Evolutionary conservation across 2,888 invertebrate species (phyloP).

Genomic region (Abrostola triplasia): DNA sequence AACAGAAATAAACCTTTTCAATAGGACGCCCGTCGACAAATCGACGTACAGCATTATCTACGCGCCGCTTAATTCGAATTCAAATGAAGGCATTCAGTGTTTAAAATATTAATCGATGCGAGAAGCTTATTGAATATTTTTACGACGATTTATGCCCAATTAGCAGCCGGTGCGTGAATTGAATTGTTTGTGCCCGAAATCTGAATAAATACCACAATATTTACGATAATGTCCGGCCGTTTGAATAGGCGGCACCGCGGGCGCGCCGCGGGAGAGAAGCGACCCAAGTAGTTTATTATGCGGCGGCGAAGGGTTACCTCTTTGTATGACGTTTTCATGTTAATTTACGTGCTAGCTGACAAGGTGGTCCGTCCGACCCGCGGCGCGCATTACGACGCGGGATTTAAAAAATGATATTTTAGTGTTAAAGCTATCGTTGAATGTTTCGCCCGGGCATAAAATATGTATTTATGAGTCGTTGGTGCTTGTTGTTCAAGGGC

Average conservation of each 20-base stretch:
- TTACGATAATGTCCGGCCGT: constrained; percentile 85
- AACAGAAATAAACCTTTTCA: constrained; percentile 66
- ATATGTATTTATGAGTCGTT: constrained; percentile 37
- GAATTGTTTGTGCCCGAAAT: constrained; percentile 87
- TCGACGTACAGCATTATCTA: constrained; percentile 76
- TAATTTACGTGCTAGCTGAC: constrained; percentile 80
- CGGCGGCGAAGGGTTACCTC: constrained; percentile 83
- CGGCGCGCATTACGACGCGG: constrained; percentile 54
- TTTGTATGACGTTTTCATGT: constrained; percentile 84
- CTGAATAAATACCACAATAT: constrained; percentile 88
- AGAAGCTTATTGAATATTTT: constrained; percentile 86
- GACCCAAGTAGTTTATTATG: constrained; percentile 74
- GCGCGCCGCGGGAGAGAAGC: constrained; percentile 76
- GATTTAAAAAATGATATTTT: constrained; percentile 82
- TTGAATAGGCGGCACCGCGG: constrained; percentile 78
- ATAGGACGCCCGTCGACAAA: constrained; percentile 71
- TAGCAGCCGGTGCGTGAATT: constrained; percentile 86
- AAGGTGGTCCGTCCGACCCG: constrained; percentile 80
- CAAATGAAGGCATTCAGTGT: constrained; percentile 82
- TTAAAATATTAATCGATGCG: constrained; percentile 84
- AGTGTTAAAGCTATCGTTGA: constrained; percentile 80
- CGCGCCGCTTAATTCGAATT: constrained; percentile 78
- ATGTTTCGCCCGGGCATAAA: constrained; percentile 56
- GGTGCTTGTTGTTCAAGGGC: constrained; percentile 26
- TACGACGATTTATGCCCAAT: constrained; percentile 86